A percentile compares a stretch with the other conserved stretches of the same genome.
phyloP scores from a whole-genome alignment of 2,113 vertebrate genomes.

The Raja brachyura region DNA sequence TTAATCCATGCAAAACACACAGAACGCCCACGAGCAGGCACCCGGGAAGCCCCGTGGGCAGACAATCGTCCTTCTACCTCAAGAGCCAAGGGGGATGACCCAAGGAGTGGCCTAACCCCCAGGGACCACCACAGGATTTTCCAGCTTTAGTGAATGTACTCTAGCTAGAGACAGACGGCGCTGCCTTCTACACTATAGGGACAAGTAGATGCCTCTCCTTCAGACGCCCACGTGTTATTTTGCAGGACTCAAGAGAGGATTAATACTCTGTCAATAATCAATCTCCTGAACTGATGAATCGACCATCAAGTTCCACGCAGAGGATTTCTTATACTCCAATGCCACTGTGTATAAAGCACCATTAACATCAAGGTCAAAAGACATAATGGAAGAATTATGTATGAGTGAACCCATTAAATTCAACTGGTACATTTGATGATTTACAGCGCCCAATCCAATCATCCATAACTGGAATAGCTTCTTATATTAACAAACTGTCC shows the following conservation, averaged over 20 bases:
- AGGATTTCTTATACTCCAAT: background rate
- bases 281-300: background rate
- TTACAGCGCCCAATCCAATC: background rate
- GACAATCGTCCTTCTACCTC: too few relatives aligned
- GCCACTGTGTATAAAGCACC: background rate
- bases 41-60: too few relatives aligned
- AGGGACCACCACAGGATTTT: too few relatives aligned
- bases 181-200: background rate
- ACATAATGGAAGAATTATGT: conserved; percentile 3
- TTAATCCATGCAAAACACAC: too few relatives aligned
- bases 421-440: background rate
- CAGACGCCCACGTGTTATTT: background rate
- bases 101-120: too few relatives aligned
- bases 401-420: background rate
- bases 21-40: too few relatives aligned
- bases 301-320: background rate
- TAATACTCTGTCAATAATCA: conserved; percentile 14
- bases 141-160: background rate
- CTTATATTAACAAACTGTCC: background rate
- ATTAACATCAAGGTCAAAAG: conserved; percentile 34
- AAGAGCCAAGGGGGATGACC: too few relatives aligned
- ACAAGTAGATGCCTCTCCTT: background rate
- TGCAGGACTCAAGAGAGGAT: background rate
- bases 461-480: background rate
- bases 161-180: background rate